Base-by-base conservation (phyloP, 23 tunicate genomes). In the Ciona savignyi region DNA sequence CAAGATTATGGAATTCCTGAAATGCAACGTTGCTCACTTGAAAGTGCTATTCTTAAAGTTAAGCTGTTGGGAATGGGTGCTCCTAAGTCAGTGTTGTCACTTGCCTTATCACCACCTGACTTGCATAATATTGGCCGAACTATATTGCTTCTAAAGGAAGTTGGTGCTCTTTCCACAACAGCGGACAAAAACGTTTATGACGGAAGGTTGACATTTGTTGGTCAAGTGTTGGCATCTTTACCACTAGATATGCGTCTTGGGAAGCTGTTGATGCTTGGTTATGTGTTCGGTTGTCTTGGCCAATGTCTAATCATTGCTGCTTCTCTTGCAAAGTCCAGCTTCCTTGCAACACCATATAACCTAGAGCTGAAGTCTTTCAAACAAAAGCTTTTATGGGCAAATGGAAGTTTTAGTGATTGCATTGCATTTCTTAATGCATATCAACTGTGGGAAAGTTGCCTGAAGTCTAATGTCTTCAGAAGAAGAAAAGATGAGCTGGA, bases 291-390 rank as follows among this genome's bases (percentile, higher is more conserved):
- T 25, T 92, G 92, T 42, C 48, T 85, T 22, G 66, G 74, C 25
- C 75, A 92, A 33, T 92, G 93, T 64, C 27, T 92, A 28, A 68
- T 92, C 20, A 85, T n/a, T 25, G 97, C 97, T 35, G 97, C 97
- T 31, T 63, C 90, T 60, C 70, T 90, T 26, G 79, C 90, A 15
- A 78, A 75, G 33, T 78, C 79, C 24, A 68, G 85, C 6, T 90
- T 90, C 30, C 81, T 90, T 51, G 97, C 86, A 15, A 70, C 82
- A 30, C 86, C 86, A 25, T 78, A 85, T 51, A 51, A 63, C 65
- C 29, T 85, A 70, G 22, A 26, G 11, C 26, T 81, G 60, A 77
- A 80, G 30, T 79, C 92, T 34, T 85, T 72, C 60, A 75, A 61
- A 19, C 60, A 74, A 19, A 73, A 70, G 33, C 42, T 91, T 24